Percentiles rank a stretch among this genome's conserved stretches.
Evolutionary conservation across 2,888 invertebrate species (phyloP).

Genomic region (Luperina nickerlii): DNA sequence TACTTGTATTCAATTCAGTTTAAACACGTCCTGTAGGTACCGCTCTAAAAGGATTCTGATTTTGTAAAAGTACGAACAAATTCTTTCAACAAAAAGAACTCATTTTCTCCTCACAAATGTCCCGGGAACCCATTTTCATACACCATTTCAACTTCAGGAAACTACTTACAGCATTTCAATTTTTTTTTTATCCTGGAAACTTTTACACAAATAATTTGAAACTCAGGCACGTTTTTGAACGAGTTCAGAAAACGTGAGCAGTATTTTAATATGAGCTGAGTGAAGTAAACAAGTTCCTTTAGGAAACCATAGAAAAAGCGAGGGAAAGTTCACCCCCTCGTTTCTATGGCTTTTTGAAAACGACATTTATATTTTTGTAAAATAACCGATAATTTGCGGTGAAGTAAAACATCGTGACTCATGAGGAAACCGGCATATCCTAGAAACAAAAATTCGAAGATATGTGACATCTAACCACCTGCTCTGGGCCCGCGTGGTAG

Average conservation of each 20-base stretch:
- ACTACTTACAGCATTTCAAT: constrained; percentile 42
- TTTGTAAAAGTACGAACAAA: neutral
- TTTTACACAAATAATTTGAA: constrained; percentile 31
- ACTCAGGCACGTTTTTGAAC: constrained; percentile 42
- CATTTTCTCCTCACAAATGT: constrained; percentile 12
- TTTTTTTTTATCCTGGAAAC: constrained; percentile 20
- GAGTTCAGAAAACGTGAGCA: constrained; percentile 36
- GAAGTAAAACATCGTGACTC: too few species aligned
- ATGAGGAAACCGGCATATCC: too few species aligned
- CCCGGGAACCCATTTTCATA: constrained; percentile 12
- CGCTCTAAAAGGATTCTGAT: neutral
- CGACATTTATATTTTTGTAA: neutral
- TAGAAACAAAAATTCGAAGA: too few species aligned
- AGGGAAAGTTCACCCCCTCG: neutral
- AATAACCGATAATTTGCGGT: too few species aligned
- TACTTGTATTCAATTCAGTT: neutral
- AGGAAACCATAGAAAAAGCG: constrained; percentile 30
- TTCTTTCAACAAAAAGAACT: constrained; percentile 4
- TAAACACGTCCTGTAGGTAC: too few species aligned
- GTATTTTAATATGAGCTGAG: constrained; percentile 20
- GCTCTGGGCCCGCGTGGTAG: too few species aligned
- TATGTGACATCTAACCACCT: too few species aligned
- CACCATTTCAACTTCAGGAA: constrained; percentile 13
- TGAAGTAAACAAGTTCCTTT: constrained; percentile 37
- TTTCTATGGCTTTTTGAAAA: constrained; percentile 19